Evolutionary conservation across 2,113 vertebrate species (phyloP), one percentile per base, ranked within the genome.

Genomic region (Helogale parvula): DNA sequence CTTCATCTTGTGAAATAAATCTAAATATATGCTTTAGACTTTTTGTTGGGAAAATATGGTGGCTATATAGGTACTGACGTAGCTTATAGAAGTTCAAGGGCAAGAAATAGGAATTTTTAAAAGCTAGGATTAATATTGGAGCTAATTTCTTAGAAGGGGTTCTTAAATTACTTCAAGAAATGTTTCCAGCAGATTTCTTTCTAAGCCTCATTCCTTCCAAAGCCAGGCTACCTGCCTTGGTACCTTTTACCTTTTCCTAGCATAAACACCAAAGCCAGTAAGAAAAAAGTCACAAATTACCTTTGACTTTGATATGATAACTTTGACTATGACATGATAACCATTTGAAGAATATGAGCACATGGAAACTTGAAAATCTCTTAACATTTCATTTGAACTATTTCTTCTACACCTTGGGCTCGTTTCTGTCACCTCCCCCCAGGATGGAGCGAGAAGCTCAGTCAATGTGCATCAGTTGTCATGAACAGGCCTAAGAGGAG

Each of bases 261-360:
- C 9, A 21, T 82, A 65, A 79, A 89, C 7, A 54, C 4, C 11
- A 68, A 69, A 52, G 8, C 25, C 54, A 7, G 4, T 38, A 7
- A 23, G 38, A 54, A 69, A 88, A 47, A 74, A 45, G 10, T 84
- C 69, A 88, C 5, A 41, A 41, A 31, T 21, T 96, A 54, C 60
- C 66, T 95, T 95, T 95, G 90, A 91, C 31, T 86, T 50, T 72
- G 50, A 41, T 27, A n/a, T 54, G 79, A 81, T 80, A 52, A 90
- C 93, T 77, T 45, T 77, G 41, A 47, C 3, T 16, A 77, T 77
- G 41, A 41, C 41, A 47, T 27, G 38, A 27, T 31, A 85, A 47
- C 38, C 54, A 83, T 83, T 79, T 69, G 88, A 96, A 95, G 66
- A 77, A 45, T 35, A 27, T 60, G 63, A 47, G 33, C 38, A 47